phyloP scores from a whole-genome alignment of 2,113 vertebrate genomes.

The Caretta caretta region DNA sequence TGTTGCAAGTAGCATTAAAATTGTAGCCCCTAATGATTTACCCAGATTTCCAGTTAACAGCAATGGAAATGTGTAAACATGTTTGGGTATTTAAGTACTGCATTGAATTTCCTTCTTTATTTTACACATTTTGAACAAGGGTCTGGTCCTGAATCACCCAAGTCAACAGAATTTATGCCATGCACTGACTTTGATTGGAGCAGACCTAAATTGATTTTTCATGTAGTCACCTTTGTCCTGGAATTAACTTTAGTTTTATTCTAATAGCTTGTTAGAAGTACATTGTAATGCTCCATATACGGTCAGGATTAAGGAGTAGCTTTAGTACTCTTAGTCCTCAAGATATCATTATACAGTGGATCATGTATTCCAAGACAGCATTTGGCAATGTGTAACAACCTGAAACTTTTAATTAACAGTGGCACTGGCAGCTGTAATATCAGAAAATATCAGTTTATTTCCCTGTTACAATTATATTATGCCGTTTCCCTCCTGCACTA shows the following conservation, averaged over 20 bases:
- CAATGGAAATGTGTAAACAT: background rate
- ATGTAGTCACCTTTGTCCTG: background rate
- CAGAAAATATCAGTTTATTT: constrained; percentile 11
- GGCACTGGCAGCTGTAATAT: background rate
- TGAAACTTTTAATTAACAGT: background rate
- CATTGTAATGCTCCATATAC: background rate
- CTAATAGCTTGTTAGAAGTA: constrained; percentile 14
- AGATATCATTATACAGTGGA: background rate
- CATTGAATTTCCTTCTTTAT: background rate
- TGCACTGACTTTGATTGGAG: background rate
- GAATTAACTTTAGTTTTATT: background rate
- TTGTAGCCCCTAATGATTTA: background rate
- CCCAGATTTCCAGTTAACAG: too few species aligned
- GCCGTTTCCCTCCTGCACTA: background rate
- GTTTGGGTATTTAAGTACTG: background rate
- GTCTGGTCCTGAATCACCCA: background rate
- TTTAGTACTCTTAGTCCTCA: background rate
- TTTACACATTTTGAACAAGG: background rate
- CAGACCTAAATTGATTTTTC: background rate
- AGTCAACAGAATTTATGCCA: background rate
- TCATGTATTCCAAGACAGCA: background rate
- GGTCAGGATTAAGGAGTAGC: background rate
- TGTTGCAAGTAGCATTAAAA: background rate
- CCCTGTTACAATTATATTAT: background rate
- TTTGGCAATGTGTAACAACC: background rate